These are phyloP conservation scores for Otis tarda DNA, from an alignment of 2,113 vertebrate genomes.

Conservation along the genomic window DNA sequence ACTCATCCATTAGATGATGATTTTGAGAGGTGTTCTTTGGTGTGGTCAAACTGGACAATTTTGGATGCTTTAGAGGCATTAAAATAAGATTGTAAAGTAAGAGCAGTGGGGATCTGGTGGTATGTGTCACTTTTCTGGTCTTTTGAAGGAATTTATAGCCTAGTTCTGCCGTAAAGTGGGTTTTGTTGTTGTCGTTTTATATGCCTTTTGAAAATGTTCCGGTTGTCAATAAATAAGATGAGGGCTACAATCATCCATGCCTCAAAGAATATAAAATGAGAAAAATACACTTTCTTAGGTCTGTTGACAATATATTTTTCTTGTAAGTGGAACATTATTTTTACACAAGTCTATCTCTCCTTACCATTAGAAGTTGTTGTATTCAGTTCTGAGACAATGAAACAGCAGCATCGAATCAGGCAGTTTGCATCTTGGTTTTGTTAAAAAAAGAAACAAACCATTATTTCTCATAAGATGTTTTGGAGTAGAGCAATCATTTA, in stretches of 20 bases:
- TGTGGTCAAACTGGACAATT: neutral
- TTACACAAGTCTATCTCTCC: neutral
- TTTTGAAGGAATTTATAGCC: neutral
- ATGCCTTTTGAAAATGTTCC: neutral
- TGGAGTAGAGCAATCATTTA: conserved; percentile 50
- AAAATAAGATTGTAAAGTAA: neutral
- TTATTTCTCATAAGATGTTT: conserved; percentile 4
- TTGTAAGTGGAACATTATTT: conserved; percentile 21
- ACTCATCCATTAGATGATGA: neutral
- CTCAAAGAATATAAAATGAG: conserved; percentile 20
- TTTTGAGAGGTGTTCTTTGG: neutral
- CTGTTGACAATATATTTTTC: conserved; percentile 29
- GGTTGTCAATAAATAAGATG: conserved; percentile 8
- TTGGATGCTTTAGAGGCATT: neutral
- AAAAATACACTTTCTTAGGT: neutral
- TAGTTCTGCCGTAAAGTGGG: neutral
- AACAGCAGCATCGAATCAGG: conserved; percentile 12
- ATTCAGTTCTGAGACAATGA: neutral
- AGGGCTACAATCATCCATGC: neutral
- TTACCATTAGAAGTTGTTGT: neutral
- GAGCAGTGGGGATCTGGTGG: neutral
- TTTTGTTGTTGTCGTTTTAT: neutral
- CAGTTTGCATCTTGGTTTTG: conserved; percentile 3
- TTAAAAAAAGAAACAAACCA: neutral
- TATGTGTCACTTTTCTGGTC: neutral